These are phyloP conservation scores for Drosophila littoralis DNA, from an alignment of 1,140 invertebrate genomes.

Conservation along the genomic window DNA sequence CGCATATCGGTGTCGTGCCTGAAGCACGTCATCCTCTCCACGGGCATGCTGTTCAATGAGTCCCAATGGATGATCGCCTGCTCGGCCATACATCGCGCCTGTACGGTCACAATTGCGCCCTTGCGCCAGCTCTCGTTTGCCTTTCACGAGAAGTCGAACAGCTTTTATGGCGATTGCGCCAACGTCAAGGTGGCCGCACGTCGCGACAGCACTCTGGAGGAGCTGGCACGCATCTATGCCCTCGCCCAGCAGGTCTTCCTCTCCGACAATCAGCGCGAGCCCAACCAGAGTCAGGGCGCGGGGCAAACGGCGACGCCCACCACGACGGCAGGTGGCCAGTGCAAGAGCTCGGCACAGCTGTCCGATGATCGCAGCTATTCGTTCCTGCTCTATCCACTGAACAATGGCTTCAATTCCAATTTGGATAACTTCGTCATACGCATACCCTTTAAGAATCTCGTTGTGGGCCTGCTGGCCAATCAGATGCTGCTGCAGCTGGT, in stretches of 20 bases:
- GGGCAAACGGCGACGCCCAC: constrained; percentile 26
- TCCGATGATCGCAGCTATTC: constrained; percentile 94
- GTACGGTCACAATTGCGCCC: constrained; percentile 92
- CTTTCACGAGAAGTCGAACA: constrained; percentile 94
- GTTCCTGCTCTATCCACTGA: constrained; percentile 93
- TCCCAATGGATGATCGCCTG: constrained; percentile 94
- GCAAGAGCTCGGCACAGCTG: constrained; percentile 61
- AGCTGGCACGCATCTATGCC: constrained; percentile 92
- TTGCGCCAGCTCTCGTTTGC: constrained; percentile 93
- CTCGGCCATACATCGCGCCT: constrained; percentile 91
- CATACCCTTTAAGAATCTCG: constrained; percentile 93
- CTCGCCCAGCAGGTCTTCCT: constrained; percentile 93
- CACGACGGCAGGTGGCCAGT: neutral
- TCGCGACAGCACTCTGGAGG: constrained; percentile 91
- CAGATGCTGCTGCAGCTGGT: constrained; percentile 96
- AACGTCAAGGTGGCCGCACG: constrained; percentile 96
- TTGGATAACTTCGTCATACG: constrained; percentile 92
- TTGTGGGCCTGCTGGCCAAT: constrained; percentile 95
- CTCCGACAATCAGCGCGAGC: constrained; percentile 85
- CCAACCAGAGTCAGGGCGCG: constrained; percentile 25
- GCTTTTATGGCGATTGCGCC: constrained; percentile 96
- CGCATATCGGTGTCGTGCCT: constrained; percentile 96
- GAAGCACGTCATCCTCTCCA: constrained; percentile 93
- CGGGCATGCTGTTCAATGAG: constrained; percentile 91
- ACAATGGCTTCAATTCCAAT: constrained; percentile 89